These are phyloP conservation scores for Lampropteryx suffumata DNA, from an alignment of 2,888 invertebrate genomes.

Conservation along the genomic window DNA sequence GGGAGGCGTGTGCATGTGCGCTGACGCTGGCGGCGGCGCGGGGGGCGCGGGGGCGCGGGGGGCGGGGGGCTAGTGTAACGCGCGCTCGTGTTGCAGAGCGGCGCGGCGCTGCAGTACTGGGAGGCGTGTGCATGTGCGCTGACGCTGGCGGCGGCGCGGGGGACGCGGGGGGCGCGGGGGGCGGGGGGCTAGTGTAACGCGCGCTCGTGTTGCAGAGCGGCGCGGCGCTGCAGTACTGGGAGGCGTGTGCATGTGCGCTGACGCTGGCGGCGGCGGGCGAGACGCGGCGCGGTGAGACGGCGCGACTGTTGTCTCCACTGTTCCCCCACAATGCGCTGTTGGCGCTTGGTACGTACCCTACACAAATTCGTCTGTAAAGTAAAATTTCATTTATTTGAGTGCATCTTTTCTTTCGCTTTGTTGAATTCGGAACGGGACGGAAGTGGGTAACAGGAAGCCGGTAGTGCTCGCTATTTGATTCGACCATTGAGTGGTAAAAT, in stretches of 20 bases:
- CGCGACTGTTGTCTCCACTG: constrained; percentile 26
- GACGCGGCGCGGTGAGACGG: constrained; percentile 31
- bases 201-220: constrained; percentile 12
- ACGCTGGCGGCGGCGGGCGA: constrained; percentile 34
- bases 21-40: constrained; percentile 30
- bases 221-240: constrained; percentile 45
- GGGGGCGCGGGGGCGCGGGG: constrained; percentile 37
- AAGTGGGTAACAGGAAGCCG: too few relatives aligned
- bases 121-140: constrained; percentile 53
- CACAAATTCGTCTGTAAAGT: too few relatives aligned
- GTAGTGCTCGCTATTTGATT: too few relatives aligned
- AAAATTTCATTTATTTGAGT: too few relatives aligned
- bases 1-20: constrained; percentile 54
- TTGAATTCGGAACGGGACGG: too few relatives aligned
- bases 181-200: too few relatives aligned
- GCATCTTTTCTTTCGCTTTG: too few relatives aligned
- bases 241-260: constrained; percentile 51
- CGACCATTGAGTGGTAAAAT: too few relatives aligned
- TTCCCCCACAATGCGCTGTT: constrained; percentile 48
- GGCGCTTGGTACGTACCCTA: constrained; percentile 32
- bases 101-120: constrained; percentile 43
- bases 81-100: constrained; percentile 12
- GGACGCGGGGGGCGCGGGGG: background rate
- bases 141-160: constrained; percentile 31
- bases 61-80: background rate